These are phyloP conservation scores for Chlorospingus flavigularis DNA, from an alignment of 2,797 vertebrate genomes.

Conservation along the genomic window DNA sequence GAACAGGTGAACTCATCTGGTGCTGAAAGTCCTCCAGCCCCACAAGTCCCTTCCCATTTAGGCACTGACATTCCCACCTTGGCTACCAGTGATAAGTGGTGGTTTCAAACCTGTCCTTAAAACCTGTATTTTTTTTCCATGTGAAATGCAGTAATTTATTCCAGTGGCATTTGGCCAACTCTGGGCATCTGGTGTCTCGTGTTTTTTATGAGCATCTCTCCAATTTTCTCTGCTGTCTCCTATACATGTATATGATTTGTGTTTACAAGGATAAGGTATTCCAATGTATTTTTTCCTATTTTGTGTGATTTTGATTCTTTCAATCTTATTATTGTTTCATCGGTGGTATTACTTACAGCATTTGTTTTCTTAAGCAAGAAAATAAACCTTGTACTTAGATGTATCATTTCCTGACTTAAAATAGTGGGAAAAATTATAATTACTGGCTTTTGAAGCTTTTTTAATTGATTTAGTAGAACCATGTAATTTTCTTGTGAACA, in stretches of 20 bases:
- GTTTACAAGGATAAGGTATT: neutral
- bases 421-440: neutral
- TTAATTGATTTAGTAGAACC: neutral
- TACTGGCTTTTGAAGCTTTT: neutral
- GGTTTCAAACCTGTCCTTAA: neutral
- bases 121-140: neutral
- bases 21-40: neutral
- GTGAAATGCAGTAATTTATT: neutral
- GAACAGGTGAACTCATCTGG: neutral
- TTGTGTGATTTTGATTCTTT: neutral
- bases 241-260: neutral
- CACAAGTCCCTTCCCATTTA: fast-evolving
- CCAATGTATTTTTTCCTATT: neutral
- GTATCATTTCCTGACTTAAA: neutral
- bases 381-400: neutral
- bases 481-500: neutral
- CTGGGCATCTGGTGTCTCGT: neutral
- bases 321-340: neutral
- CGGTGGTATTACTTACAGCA: neutral
- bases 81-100: neutral
- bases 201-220: neutral
- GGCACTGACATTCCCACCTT: neutral
- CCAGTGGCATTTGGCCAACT: neutral
- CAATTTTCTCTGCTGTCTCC: neutral
- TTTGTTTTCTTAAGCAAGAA: neutral